Evolutionary conservation across 2,797 vertebrate species (phyloP), one percentile per base, ranked within the genome.

Genomic region (Bradypodion ventrale): DNA sequence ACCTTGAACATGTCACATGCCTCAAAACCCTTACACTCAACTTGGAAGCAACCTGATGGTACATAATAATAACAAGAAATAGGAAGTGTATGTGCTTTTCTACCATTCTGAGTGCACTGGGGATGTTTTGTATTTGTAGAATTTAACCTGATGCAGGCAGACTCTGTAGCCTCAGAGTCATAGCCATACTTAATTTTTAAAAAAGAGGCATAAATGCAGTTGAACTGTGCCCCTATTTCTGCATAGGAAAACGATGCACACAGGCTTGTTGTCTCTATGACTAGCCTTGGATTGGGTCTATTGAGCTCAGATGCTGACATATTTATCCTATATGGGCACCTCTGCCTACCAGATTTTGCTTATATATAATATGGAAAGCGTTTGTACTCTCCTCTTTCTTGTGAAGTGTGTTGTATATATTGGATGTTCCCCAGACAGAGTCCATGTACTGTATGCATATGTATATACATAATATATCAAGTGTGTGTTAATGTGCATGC

Each of bases 371-470:
- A 78, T 32, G 40, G 42, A 72, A n/a, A 60, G 66, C 4, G 16
- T 68, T 29, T 25, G 32, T 40, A 46, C 52, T 46, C 25, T n/a
- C 5, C 69, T 84, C 42, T 52, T 83, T 79, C 76, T 12, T 79
- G 74, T 59, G 13, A 13, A 32, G 75, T 32, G 59, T 84, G 56
- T 37, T 83, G 60, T 84, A 29, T 79, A 27, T 62, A n/a, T 78
- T 84, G 59, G 59, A 84, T 79, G 69, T 73, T 73, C 59, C 44
- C 46, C 83, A 46, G 68, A 60, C 35, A 42, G 66, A 72, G 76
- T 46, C 37, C 83, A 78, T 72, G 68, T 59, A 52, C 59, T 62
- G 12, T n/a, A 49, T 78, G 75, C 37, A 60, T 78, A 49, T 62
- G 66, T 70, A 44, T 72, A 49, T 70, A 23, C 49, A 77, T 77